Evolutionary conservation across 2,797 vertebrate genomes (phyloP), one percentile per base, ranked within the genome.

Genomic region (Neosalanx taihuensis): DNA sequence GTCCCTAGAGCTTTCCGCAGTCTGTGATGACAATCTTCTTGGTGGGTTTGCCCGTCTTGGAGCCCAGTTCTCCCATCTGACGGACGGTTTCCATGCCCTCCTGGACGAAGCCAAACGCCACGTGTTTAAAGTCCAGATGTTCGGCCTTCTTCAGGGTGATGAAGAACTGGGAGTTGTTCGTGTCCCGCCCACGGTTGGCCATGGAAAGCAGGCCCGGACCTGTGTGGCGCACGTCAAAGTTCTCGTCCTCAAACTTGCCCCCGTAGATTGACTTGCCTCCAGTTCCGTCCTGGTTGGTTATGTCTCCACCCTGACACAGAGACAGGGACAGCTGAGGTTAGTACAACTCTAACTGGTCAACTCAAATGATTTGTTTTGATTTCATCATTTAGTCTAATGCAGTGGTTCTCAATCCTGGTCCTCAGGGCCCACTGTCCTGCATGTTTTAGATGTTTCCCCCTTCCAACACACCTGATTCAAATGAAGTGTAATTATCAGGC

Each of bases 221-320:
- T 0, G 94, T 97, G 89, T 99, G 98, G 77, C 91, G 93, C 66
- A 99, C 86, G 33, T 93, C 89, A 18, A 99, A 99, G 88, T 95
- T 98, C 89, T 99, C 98, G 59, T 99, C 98, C 84, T 98, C 97
- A 86, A 99, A 99, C 70, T 89, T 85, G 53, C 82, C 80, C 73
- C 96, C 96, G 67, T 95, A 99, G 92, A 99, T 95, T 59, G 96
- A 97, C 49, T 69, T 92, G 62, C 97, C 96, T 10, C 97, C 98
- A 0, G 94, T 92, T 73, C 97, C 97, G 57, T 99, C 90, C 2
- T 89, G 81, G 3, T 94, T 95, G 61, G 94, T 99, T 81, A 99
- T 94, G 86, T 99, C 97, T 33, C 97, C 98, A 4, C 95, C 97
- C 97, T 99, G 7, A 83, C 78, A 78, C 46, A 74, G 5, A 73